Evolutionary conservation across 2,888 invertebrate species (phyloP).

Genomic region (Patella ulyssiponensis): DNA sequence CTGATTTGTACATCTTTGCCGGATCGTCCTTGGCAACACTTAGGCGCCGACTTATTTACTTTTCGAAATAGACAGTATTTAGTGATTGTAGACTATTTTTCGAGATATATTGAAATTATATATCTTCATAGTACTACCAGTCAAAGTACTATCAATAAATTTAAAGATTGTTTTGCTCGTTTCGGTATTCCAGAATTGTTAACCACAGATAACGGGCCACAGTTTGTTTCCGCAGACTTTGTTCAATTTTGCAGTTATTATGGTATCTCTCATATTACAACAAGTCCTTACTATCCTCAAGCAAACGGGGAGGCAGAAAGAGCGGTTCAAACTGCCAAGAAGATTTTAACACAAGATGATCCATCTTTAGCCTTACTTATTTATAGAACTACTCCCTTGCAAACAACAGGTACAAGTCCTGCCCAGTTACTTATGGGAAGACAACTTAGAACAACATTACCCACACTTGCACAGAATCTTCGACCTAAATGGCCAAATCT

Average conservation of each 20-base stretch:
- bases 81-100: neutral
- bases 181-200: neutral
- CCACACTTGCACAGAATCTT: neutral
- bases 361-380: neutral
- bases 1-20: neutral
- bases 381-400: neutral
- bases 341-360: neutral
- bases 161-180: neutral
- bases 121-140: neutral
- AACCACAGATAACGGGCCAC: neutral
- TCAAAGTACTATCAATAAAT: neutral
- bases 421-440: neutral
- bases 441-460: neutral
- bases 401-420: neutral
- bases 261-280: neutral
- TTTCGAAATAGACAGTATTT: neutral
- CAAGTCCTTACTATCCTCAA: neutral
- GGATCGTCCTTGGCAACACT: neutral
- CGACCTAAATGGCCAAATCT: neutral
- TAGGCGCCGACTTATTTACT: neutral
- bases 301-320: neutral
- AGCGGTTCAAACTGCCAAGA: neutral
- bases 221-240: neutral
- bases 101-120: neutral
- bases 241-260: neutral